Evolutionary conservation across 2,113 vertebrate species (phyloP).

Genomic region (Petrocephalus zakoni): DNA sequence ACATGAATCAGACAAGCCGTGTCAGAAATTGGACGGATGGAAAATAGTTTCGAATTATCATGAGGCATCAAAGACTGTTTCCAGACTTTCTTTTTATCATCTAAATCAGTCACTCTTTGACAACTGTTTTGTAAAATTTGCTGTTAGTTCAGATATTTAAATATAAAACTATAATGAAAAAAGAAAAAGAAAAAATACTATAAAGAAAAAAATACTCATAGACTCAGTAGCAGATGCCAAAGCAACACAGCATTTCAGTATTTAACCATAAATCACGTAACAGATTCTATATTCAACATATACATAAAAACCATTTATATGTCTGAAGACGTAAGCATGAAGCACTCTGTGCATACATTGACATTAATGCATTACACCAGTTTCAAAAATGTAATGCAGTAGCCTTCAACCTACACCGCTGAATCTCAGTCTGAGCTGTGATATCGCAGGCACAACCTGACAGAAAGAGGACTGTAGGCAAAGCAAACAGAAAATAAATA

Average conservation of each 20-base stretch:
- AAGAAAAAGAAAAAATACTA: no score
- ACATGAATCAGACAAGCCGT: no score
- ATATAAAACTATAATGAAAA: no score
- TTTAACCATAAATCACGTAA: not conserved
- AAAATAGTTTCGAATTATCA: not conserved
- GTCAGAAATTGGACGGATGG: no score
- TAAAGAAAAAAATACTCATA: no score
- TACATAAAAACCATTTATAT: slow-evolving; percentile 46
- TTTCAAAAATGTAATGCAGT: not conserved
- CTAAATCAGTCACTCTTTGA: not conserved
- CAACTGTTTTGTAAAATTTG: not conserved
- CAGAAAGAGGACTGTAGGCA: slow-evolving; percentile 22
- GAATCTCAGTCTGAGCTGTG: slow-evolving; percentile 27
- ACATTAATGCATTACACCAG: not conserved
- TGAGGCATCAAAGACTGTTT: not conserved
- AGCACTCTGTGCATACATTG: not conserved
- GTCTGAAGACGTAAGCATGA: slow-evolving; percentile 73
- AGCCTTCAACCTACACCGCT: slow-evolving; percentile 2
- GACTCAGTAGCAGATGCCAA: not conserved
- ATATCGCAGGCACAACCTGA: slow-evolving; percentile 36
- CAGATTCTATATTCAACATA: not conserved
- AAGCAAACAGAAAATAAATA: slow-evolving; percentile 37
- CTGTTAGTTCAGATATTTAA: not conserved
- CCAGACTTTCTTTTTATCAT: not conserved
- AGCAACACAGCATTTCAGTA: not conserved